Percentiles rank a stretch among this genome's conserved stretches.
These are phyloP conservation scores for Enoplolaimus lenunculus DNA, from an alignment of 2,888 invertebrate genomes.

Conservation along the genomic window DNA sequence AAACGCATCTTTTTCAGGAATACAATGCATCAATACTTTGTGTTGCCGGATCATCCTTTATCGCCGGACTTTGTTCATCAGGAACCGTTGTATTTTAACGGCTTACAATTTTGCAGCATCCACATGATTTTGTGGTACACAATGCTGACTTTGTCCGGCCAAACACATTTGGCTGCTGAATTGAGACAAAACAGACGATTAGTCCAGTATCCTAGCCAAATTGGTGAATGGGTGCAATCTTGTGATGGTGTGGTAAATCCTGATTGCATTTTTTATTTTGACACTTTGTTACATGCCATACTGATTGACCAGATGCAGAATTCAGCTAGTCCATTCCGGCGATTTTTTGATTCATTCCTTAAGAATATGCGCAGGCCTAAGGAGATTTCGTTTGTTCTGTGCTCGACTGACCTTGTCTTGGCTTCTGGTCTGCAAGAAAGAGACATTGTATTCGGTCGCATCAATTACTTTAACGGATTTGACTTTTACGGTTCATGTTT, in stretches of 20 bases:
- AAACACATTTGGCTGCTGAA: background rate
- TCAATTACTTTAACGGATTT: background rate
- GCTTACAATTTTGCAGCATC: background rate
- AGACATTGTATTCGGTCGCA: background rate
- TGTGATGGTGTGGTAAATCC: background rate
- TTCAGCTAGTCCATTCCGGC: background rate
- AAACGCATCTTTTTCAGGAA: no score
- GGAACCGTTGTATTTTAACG: background rate
- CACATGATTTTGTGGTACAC: background rate
- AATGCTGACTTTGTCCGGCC: background rate
- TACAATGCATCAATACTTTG: background rate
- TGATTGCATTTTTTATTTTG: background rate
- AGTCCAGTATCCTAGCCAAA: background rate
- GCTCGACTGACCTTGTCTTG: background rate
- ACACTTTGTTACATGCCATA: background rate
- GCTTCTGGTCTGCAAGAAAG: no score
- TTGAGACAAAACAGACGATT: background rate
- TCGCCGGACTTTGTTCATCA: background rate
- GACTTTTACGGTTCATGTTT: background rate
- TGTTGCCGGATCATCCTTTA: background rate
- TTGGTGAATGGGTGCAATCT: background rate
- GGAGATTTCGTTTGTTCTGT: background rate
- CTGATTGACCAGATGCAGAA: background rate
- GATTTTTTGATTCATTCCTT: background rate
- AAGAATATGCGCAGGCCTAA: background rate